These are phyloP conservation scores for Brachymystax lenok DNA, from an alignment of 2,797 vertebrate species.

Conservation along the genomic window DNA sequence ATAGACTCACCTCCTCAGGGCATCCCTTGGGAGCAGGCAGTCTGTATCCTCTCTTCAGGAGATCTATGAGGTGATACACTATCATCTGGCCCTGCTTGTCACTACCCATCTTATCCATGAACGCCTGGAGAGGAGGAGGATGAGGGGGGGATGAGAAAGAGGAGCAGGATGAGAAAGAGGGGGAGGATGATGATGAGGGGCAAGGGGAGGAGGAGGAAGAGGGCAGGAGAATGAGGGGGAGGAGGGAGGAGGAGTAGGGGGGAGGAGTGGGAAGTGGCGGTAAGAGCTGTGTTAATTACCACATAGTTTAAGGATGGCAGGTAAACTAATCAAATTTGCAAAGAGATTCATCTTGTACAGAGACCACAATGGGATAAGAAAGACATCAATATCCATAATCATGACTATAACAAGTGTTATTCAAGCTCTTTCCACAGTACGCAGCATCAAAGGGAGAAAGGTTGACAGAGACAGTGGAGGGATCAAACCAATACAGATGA, in stretches of 20 bases:
- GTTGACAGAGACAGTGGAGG: background rate
- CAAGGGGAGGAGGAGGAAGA: background rate
- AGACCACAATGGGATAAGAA: background rate
- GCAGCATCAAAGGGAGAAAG: background rate
- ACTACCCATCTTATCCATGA: conserved; percentile 95
- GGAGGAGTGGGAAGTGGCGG: background rate
- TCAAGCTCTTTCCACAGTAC: background rate
- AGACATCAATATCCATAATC: background rate
- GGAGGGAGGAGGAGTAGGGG: background rate
- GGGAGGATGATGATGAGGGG: background rate
- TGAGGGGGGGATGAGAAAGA: background rate
- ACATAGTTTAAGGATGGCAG: background rate
- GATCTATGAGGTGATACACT: conserved; percentile 93
- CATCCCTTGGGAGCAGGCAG: conserved; percentile 86
- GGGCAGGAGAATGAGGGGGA: background rate
- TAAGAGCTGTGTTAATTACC: background rate
- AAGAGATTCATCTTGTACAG: background rate
- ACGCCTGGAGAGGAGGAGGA: conserved; percentile 77
- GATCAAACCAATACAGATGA: background rate
- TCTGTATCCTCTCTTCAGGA: conserved; percentile 83
- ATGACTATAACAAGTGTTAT: background rate
- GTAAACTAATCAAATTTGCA: background rate
- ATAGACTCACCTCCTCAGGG: conserved; percentile 82
- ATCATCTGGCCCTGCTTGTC: conserved; percentile 99
- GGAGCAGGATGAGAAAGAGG: background rate